Evolutionary conservation across 2,888 invertebrate species (phyloP), one percentile per base, ranked within the genome.

Genomic region (Palloptera scutellata): DNA sequence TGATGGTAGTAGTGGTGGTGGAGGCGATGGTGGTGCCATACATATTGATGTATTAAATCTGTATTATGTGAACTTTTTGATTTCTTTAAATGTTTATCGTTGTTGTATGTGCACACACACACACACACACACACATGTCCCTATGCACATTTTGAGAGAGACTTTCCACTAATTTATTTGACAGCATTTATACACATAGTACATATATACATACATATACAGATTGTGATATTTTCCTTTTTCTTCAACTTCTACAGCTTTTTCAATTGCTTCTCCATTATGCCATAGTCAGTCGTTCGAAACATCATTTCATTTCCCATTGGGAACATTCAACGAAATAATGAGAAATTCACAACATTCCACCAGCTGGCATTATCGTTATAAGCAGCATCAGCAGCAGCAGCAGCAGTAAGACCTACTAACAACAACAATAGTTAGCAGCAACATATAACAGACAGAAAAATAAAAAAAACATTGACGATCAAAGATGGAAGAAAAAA

Each of bases 301-400:
- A 59, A 62, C 68, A 60, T 59, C 65, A 62, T 68, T 68, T 59
- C 59, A 59, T 65, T 61, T 65, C 68, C 68, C 68, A 62, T 65
- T 53, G 68, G 68, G 52, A 55, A 53, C 59, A 68, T 68, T 68
- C 62, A 65, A 65, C 65, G 62, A 65, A 62, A 65, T 68, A 68
- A 68, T 68, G 65, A 62, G 68, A 68, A 65, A 64, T 57, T 42
- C 64, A 68, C 57, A 58, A 57, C 58, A 68, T 57, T 61, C 57
- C 61, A 61, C 57, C 59, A 57, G 64, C 57, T 65, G 62, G 65
- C 61, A 57, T 17, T 43, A 15, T 41, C 41, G n/a, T 13, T 20
- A 19, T 12, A 19, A 43, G 52, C 41, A 61, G 30, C 48, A 48
- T 15, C 55, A 48, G 30, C 40, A 48, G 40, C 17, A 51, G 6